phyloP scores from a whole-genome alignment of 2,113 vertebrate species.

The Coregonus clupeaformis region DNA sequence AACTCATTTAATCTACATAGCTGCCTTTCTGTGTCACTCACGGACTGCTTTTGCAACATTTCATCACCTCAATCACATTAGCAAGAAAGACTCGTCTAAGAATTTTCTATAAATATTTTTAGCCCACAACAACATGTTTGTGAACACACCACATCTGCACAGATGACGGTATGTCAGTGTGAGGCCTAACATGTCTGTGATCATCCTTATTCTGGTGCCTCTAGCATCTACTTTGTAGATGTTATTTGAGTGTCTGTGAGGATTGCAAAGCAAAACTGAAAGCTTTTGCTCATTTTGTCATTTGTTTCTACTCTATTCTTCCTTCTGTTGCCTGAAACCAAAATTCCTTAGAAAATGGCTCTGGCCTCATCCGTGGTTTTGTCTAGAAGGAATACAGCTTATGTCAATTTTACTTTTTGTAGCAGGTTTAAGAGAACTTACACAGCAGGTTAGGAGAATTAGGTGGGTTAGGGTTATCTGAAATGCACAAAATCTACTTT shows the following conservation, averaged over 20 bases:
- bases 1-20: too few species aligned
- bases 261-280: neutral
- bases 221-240: neutral
- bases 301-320: constrained; percentile 3
- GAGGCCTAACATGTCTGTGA: neutral
- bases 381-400: too few species aligned
- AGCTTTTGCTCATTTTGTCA: neutral
- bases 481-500: too few species aligned
- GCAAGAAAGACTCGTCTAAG: neutral
- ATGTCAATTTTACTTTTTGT: too few species aligned
- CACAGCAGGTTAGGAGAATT: too few species aligned
- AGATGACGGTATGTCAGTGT: too few species aligned
- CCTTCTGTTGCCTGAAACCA: constrained; percentile 26
- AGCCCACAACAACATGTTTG: neutral
- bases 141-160: too few species aligned
- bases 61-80: neutral
- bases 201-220: neutral
- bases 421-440: too few species aligned
- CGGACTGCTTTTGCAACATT: neutral
- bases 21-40: neutral
- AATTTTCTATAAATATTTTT: neutral
- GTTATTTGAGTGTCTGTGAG: neutral
- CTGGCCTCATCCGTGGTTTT: neutral
- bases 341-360: constrained; percentile 5
- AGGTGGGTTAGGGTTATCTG: too few species aligned